These are phyloP conservation scores for Crossoptilon crossoptilon DNA, from an alignment of 2,797 vertebrate genomes.

Conservation along the genomic window DNA sequence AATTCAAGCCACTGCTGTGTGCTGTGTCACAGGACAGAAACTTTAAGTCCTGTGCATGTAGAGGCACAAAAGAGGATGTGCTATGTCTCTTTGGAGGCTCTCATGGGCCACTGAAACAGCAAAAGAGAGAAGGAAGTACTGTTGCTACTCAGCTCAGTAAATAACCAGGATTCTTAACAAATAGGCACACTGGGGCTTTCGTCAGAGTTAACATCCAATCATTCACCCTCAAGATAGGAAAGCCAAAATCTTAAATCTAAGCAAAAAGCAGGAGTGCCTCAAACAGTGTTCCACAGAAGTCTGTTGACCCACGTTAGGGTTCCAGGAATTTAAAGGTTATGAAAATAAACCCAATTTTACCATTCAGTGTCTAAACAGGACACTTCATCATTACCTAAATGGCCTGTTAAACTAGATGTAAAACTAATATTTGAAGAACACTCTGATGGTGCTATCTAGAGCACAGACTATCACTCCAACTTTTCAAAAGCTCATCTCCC, in stretches of 20 bases:
- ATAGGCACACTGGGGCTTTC: background rate
- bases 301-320: background rate
- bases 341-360: background rate
- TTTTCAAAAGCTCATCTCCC: background rate
- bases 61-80: background rate
- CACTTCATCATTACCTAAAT: background rate
- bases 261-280: background rate
- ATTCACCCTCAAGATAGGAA: conserved; percentile 10
- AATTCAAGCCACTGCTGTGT: background rate
- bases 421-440: background rate
- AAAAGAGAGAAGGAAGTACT: background rate
- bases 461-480: background rate
- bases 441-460: background rate
- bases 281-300: background rate
- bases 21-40: background rate
- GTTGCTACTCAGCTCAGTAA: background rate
- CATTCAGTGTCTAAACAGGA: background rate
- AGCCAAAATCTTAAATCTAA: background rate
- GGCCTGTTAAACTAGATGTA: background rate
- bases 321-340: background rate
- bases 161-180: background rate
- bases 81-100: background rate
- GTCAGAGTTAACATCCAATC: background rate
- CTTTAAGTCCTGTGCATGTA: background rate
- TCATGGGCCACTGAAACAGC: background rate